phyloP scores from a whole-genome alignment of 2,797 vertebrate species.

The Acrocephalus scirpaceus region DNA sequence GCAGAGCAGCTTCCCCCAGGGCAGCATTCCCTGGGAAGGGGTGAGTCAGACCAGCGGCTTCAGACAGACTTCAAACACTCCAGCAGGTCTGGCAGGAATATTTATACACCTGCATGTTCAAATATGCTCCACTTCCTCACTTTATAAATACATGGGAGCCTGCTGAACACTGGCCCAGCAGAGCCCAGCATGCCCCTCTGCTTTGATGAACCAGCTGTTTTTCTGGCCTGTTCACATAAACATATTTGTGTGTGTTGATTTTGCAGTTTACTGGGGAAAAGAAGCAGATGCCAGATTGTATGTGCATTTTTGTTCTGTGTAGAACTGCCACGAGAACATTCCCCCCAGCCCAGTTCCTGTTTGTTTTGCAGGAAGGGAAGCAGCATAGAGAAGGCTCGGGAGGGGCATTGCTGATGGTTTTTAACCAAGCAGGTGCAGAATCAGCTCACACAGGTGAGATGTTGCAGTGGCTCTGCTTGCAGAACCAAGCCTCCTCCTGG shows the following conservation, averaged over 20 bases:
- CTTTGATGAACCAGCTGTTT: slow-evolving; percentile 48
- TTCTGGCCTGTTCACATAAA: slow-evolving; percentile 25
- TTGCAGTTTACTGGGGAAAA: slow-evolving; percentile 24
- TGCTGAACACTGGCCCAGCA: not conserved
- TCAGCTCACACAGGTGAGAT: not conserved
- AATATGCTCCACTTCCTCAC: slow-evolving; percentile 46
- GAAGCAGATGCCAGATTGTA: not conserved
- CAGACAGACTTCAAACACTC: slow-evolving; percentile 32
- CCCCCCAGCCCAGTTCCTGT: not conserved
- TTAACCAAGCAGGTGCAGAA: not conserved
- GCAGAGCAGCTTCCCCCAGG: not conserved
- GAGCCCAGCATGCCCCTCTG: not conserved
- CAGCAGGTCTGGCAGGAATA: slow-evolving; percentile 43
- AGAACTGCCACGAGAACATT: not conserved
- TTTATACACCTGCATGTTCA: slow-evolving; percentile 59
- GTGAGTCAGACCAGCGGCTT: slow-evolving; percentile 19
- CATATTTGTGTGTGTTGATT: slow-evolving; percentile 7
- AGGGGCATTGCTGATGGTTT: not conserved
- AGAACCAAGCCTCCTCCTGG: accelerated
- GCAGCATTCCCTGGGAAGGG: not conserved
- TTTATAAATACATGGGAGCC: slow-evolving; percentile 47
- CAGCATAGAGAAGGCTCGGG: not conserved
- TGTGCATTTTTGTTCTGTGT: not conserved
- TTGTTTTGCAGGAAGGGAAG: not conserved
- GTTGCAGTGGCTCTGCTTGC: not conserved